A percentile compares a stretch with the other conserved stretches of the same genome.
Conservation (phyloP, 2,888 invertebrate species). For the Hypolimnas misippus region DNA sequence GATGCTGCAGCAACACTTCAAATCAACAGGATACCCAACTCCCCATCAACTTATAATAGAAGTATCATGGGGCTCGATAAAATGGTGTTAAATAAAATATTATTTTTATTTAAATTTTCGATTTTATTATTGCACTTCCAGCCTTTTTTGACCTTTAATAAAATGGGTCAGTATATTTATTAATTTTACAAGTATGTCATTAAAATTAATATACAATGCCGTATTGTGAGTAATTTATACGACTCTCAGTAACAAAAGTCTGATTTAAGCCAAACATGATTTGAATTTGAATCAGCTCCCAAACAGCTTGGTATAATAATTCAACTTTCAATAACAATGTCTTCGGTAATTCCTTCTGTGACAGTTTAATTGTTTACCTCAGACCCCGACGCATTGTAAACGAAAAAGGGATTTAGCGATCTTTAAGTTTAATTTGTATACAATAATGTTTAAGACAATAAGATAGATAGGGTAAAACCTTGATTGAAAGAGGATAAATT, state of each 20-base stretch:
- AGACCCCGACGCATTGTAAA: constrained; percentile 17
- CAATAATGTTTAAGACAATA: constrained; percentile 17
- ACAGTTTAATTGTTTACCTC: constrained; percentile 26
- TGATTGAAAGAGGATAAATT: not conserved
- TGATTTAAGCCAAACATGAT: constrained; percentile 2
- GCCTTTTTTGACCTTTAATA: too few relatives aligned
- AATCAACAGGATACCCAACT: too few relatives aligned
- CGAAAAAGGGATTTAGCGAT: constrained; percentile 3
- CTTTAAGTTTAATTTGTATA: constrained; percentile 11
- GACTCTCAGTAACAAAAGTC: not conserved
- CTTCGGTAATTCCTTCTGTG: constrained; percentile 26
- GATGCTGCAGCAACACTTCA: too few relatives aligned
- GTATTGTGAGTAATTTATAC: not conserved
- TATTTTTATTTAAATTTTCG: too few relatives aligned
- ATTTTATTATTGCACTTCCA: too few relatives aligned
- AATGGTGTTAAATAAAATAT: too few relatives aligned
- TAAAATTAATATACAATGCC: too few relatives aligned
- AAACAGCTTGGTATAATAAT: constrained; percentile 22
- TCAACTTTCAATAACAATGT: constrained; percentile 27
- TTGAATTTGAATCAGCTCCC: constrained; percentile 20
- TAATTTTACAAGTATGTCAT: too few relatives aligned
- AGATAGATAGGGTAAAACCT: not conserved
- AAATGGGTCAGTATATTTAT: too few relatives aligned
- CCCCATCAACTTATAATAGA: too few relatives aligned
- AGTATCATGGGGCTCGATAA: too few relatives aligned